Conservation (phyloP, 1,140 invertebrate species). For the Eupeodes corollae region DNA sequence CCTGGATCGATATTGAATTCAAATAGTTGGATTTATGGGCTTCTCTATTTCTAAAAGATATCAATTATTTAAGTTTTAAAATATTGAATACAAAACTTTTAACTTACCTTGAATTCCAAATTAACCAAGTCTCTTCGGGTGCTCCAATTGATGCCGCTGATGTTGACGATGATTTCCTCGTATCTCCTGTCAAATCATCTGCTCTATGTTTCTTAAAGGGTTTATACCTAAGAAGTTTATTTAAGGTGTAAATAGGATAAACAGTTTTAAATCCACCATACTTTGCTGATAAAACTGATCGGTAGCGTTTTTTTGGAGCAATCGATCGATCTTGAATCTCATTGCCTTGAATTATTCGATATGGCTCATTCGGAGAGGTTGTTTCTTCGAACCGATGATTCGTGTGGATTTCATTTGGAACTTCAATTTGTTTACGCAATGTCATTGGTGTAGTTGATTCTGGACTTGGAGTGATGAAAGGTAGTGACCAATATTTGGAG, state of each 20-base stretch:
- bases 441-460: too few species aligned
- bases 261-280: background rate
- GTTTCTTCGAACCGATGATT: too few species aligned
- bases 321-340: conserved; percentile 19
- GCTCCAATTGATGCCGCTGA: background rate
- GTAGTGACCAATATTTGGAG: conserved; percentile 22
- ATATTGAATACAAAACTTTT: background rate
- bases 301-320: background rate
- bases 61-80: background rate
- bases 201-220: background rate
- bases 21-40: too few species aligned
- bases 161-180: conserved; percentile 2
- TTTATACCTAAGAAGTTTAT: background rate
- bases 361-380: too few species aligned
- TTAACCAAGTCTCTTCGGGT: conserved; percentile 24
- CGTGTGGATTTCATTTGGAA: too few species aligned
- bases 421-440: too few species aligned
- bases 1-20: too few species aligned
- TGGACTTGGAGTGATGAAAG: conserved; percentile 17
- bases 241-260: background rate
- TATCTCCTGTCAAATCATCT: background rate
- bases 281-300: background rate
- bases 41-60: too few species aligned
- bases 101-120: conserved; percentile 27
- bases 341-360: too few species aligned